Evolutionary conservation across 2,797 vertebrate genomes (phyloP), one percentile per base, ranked within the genome.

Genomic region (Staurois parvus): DNA sequence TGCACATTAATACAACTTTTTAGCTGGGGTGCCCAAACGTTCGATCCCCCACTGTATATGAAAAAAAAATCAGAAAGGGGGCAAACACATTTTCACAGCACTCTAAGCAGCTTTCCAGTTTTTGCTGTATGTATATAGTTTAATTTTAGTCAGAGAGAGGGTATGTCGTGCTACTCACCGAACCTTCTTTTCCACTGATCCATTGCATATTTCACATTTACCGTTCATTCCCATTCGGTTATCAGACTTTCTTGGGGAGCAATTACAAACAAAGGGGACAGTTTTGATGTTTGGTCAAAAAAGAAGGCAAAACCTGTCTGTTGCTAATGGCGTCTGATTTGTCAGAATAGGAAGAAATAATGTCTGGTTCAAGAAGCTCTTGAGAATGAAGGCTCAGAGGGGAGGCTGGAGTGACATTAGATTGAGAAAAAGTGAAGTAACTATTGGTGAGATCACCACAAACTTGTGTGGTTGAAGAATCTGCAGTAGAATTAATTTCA

Each of bases 151-250:
- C 3, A 15, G 13, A 52, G 3, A 19, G 48, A 19, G 17, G 4
- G 48, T 52, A 52, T 52, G 4, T 52, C 13, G 10, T 68, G 17
- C 42, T 56, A 82, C 84, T 86, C 67, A 86, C 84, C 72, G 52
- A n/a, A 66, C 66, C 19, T 56, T 32, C 7, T 77, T 77, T 73
- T 81, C 79, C 73, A 86, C 45, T 4, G 79, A 86, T 4, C 66
- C 32, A 21, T 32, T 64, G 28, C 79, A 86, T 28, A 77, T 70
- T 69, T 82, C 74, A 77, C 84, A 86, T 37, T 59, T 48, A 28
- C 24, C 67, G 40, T 30, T 13, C 62, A 10, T 30, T 34, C 19
- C 26, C 17, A 40, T 17, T 52, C 13, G n/a, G 7, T 56, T 11
- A 56, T 34, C 11, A 3, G 28, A 56, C 29, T 19, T 70, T 4